Percentiles rank a stretch among this genome's conserved stretches.
Evolutionary conservation across 1,140 invertebrate genomes (phyloP).

Genomic region (Lethrus apterus): DNA sequence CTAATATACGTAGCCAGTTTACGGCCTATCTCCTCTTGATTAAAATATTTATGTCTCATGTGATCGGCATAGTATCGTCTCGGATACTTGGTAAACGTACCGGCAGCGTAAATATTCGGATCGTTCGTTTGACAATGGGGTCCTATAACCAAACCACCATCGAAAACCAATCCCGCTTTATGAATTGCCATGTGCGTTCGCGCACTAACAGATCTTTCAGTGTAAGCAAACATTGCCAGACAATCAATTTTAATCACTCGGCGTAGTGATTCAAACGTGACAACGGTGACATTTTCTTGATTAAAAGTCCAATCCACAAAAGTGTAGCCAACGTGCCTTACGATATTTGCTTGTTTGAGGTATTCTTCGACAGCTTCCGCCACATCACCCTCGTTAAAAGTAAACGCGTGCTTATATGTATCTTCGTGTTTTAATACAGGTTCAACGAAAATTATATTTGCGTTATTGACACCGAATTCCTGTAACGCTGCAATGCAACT

Average conservation of each 20-base stretch:
- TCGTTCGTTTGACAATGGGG: constrained; percentile 62
- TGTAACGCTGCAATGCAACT: constrained; percentile 50
- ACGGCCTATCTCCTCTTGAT: constrained; percentile 25
- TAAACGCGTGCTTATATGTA: constrained; percentile 21
- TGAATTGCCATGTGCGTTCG: constrained; percentile 51
- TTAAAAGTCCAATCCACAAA: constrained; percentile 30
- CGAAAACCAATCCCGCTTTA: constrained; percentile 60
- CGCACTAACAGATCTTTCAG: constrained; percentile 40
- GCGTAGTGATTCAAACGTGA: constrained; percentile 44
- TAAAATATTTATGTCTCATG: constrained; percentile 37
- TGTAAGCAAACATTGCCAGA: constrained; percentile 47
- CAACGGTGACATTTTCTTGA: constrained; percentile 11
- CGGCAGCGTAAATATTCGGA: constrained; percentile 58
- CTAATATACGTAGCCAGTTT: constrained; percentile 29
- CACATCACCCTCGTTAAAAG: constrained; percentile 36
- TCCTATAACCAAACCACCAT: constrained; percentile 61
- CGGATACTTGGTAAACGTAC: constrained; percentile 56
- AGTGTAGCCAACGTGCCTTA: constrained; percentile 24
- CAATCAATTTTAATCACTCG: constrained; percentile 41
- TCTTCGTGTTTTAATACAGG: constrained; percentile 32
- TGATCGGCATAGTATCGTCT: constrained; percentile 41
- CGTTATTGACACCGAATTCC: constrained; percentile 44
- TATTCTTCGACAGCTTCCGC: constrained; percentile 18
- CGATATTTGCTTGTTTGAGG: constrained; percentile 17
- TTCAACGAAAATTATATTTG: constrained; percentile 48